Base-by-base conservation (phyloP, 2,888 invertebrate genomes). In the Lomographa bimaculata region DNA sequence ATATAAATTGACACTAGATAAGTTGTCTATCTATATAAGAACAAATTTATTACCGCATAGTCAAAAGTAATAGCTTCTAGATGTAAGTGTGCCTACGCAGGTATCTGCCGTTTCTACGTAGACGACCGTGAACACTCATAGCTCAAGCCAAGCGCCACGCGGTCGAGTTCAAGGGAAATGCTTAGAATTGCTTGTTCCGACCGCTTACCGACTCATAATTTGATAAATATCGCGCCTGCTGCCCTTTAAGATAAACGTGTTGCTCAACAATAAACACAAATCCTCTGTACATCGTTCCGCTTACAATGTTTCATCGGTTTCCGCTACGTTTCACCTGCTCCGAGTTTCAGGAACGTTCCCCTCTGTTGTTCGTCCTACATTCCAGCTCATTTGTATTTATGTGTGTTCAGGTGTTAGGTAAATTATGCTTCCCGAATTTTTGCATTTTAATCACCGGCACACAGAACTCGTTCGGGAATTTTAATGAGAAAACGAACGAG, bases 151-250 rank as follows among this genome's bases (percentile, higher is more conserved):
- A 21, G 30, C 44, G 41, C 53, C 21, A 26, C 44, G 57, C 60
- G 69, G 70, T 62, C 61, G 65, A 65, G 71, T 70, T 71, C 71
- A 71, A 71, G 70, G 69, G 50, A 57, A 62, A 51, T 46, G 50
- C 45, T 53, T 27, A 36, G 30, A 29, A n/a, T n/a, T n/a, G n/a
- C n/a, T n/a, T n/a, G n/a, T n/a, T n/a, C n/a, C 11, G 7, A 28
- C 14, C 21, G 36, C 20, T 39, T 33, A 44, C 33, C 16, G 18
- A 17, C 20, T 7, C 19, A 32, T 12, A 14, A 23, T 29, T 24
- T 25, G 25, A 34, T 34, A 34, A 20, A 20, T 7, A 18, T 5
- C 19, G 10, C n/a, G n/a, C n/a, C n/a, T 7, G 29, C 24, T 28
- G 28, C 33, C 16, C 7, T 47, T 40, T 43, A 35, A 36, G 20